A percentile compares a stretch with the other conserved stretches of the same genome.
Evolutionary conservation across 1,140 invertebrate species (phyloP).

Genomic region (Brachionus angularis): DNA sequence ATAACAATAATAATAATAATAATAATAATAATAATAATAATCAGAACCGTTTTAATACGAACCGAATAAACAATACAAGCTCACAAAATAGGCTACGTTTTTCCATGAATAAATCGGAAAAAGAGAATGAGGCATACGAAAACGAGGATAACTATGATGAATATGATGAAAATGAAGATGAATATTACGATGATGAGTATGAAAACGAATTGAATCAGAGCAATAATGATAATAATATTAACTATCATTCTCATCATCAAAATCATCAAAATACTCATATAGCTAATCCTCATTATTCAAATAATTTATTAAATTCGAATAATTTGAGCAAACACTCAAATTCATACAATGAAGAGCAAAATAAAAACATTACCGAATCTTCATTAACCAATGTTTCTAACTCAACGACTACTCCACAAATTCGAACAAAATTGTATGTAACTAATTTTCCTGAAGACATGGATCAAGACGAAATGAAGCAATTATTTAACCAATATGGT

Average conservation of each 20-base stretch:
- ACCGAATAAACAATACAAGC: too few species aligned
- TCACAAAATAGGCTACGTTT: too few species aligned
- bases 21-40: too few species aligned
- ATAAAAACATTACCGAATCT: too few species aligned
- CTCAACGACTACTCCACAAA: too few species aligned
- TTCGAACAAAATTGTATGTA: conserved; percentile 32
- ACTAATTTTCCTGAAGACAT: conserved; percentile 43
- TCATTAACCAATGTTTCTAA: neutral
- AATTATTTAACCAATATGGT: conserved; percentile 36
- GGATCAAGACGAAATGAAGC: conserved; percentile 43
- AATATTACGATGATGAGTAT: neutral
- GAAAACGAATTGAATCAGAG: neutral
- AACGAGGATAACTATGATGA: conserved; percentile 1
- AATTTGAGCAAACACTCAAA: too few species aligned
- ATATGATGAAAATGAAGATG: neutral
- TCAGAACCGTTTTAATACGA: too few species aligned
- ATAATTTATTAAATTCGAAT: too few species aligned
- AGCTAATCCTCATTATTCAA: too few species aligned
- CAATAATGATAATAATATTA: neutral
- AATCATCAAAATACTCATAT: too few species aligned
- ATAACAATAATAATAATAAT: too few species aligned
- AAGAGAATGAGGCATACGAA: neutral
- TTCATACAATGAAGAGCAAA: neutral
- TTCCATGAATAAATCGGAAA: too few species aligned
- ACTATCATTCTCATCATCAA: neutral